Evolutionary conservation across 2,888 invertebrate genomes (phyloP).

Genomic region (Zootermopsis nevadensis): DNA sequence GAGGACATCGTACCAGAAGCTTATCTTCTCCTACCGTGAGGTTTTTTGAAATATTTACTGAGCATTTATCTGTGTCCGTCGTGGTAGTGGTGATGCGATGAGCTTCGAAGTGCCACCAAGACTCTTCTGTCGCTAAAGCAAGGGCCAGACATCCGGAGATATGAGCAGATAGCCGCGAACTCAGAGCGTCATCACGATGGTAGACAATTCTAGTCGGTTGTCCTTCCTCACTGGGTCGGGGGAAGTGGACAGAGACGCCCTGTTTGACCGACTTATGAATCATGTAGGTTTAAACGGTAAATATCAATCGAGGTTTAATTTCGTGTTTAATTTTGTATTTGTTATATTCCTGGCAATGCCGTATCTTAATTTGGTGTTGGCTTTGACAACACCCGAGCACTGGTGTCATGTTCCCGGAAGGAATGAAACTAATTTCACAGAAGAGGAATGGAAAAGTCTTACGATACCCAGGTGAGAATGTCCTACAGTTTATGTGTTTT

Average conservation of each 20-base stretch:
- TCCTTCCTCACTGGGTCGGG: constrained; percentile 6
- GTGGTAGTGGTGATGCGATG: background rate
- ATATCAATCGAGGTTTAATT: constrained; percentile 66
- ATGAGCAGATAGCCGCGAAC: background rate
- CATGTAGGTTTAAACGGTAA: constrained; percentile 43
- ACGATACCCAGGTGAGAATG: constrained; percentile 66
- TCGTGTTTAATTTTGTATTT: constrained; percentile 65
- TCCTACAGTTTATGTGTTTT: too few species aligned
- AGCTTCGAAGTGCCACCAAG: background rate
- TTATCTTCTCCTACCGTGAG: too few species aligned
- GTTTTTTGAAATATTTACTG: too few species aligned
- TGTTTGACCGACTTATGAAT: constrained; percentile 42
- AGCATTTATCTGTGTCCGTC: too few species aligned
- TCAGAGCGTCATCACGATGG: background rate
- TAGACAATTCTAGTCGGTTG: background rate
- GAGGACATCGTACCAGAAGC: too few species aligned
- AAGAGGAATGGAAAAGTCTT: constrained; percentile 66
- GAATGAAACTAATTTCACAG: constrained; percentile 63
- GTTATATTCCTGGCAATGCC: constrained; percentile 65
- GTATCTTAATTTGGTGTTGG: constrained; percentile 68
- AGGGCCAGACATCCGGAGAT: background rate
- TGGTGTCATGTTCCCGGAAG: constrained; percentile 70
- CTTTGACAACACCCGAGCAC: constrained; percentile 69
- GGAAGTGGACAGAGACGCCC: constrained; percentile 29
- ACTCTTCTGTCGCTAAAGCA: too few species aligned